These are phyloP conservation scores for Caenorhabditis briggsae DNA, from an alignment of 1,140 invertebrate genomes.

Conservation along the genomic window DNA sequence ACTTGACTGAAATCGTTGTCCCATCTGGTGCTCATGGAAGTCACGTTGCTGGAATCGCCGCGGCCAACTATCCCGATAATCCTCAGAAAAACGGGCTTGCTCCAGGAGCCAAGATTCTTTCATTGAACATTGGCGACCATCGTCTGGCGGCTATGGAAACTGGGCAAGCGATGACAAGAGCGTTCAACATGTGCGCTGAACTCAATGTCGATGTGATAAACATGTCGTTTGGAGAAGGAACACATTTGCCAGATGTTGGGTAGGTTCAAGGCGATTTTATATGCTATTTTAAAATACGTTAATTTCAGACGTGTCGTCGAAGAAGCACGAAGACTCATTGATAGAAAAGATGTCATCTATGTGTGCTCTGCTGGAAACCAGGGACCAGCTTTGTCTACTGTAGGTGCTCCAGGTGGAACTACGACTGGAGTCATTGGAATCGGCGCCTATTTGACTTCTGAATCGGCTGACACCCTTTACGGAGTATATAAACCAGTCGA, in stretches of 20 bases:
- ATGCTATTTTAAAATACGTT: constrained; percentile 15
- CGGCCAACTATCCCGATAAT: constrained; percentile 89
- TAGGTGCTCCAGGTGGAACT: constrained; percentile 91
- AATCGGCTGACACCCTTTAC: constrained; percentile 97
- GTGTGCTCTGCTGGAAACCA: constrained; percentile 93
- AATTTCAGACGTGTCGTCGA: constrained; percentile 85
- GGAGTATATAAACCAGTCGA: constrained; percentile 87
- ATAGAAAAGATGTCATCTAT: constrained; percentile 92
- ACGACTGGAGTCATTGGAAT: constrained; percentile 90
- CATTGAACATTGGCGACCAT: constrained; percentile 90
- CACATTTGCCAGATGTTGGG: constrained; percentile 91
- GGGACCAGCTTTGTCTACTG: constrained; percentile 91
- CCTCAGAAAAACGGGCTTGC: constrained; percentile 93
- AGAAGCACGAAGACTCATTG: constrained; percentile 89
- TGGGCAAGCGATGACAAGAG: constrained; percentile 88
- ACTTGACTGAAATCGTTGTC: constrained; percentile 91
- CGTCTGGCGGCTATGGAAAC: constrained; percentile 94
- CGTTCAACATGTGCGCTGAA: constrained; percentile 81
- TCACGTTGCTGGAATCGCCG: constrained; percentile 94
- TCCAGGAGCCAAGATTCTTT: constrained; percentile 90
- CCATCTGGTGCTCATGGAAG: constrained; percentile 96
- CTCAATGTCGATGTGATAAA: constrained; percentile 88
- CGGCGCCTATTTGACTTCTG: constrained; percentile 94
- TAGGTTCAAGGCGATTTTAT: constrained; percentile 75
- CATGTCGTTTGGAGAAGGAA: constrained; percentile 96